A percentile compares a stretch with the other conserved stretches of the same genome.
phyloP scores from a whole-genome alignment of 1,140 invertebrate species.

The Habropoda laboriosa region DNA sequence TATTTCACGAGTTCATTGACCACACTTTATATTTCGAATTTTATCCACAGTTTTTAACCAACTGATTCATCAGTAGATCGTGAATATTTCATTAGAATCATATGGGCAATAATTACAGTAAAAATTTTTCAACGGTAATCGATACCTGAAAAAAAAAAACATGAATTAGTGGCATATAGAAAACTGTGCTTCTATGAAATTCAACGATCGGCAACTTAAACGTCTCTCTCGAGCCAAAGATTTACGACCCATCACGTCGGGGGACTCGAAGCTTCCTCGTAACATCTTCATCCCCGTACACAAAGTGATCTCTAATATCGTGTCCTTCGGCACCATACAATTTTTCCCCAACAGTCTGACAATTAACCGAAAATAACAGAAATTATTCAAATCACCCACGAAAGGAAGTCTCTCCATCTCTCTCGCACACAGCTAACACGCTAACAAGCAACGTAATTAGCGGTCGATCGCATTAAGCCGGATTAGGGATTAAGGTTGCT shows the following conservation, averaged over 20 bases:
- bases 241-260: background rate
- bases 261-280: background rate
- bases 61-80: too few relatives aligned
- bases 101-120: too few relatives aligned
- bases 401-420: background rate
- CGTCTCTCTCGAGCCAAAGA: background rate
- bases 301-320: background rate
- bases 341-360: background rate
- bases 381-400: background rate
- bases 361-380: background rate
- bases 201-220: background rate
- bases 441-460: slow-evolving; percentile 41
- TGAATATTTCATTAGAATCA: too few relatives aligned
- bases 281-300: background rate
- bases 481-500: slow-evolving; percentile 27
- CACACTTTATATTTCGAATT: too few relatives aligned
- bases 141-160: too few relatives aligned
- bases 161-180: too few relatives aligned
- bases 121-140: too few relatives aligned
- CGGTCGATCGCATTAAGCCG: background rate
- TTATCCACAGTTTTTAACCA: too few relatives aligned
- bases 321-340: slow-evolving; percentile 1
- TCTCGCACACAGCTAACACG: too few relatives aligned
- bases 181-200: background rate
- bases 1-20: too few relatives aligned